Evolutionary conservation across 2,797 vertebrate genomes (phyloP).

Genomic region (Australoheros facetus): DNA sequence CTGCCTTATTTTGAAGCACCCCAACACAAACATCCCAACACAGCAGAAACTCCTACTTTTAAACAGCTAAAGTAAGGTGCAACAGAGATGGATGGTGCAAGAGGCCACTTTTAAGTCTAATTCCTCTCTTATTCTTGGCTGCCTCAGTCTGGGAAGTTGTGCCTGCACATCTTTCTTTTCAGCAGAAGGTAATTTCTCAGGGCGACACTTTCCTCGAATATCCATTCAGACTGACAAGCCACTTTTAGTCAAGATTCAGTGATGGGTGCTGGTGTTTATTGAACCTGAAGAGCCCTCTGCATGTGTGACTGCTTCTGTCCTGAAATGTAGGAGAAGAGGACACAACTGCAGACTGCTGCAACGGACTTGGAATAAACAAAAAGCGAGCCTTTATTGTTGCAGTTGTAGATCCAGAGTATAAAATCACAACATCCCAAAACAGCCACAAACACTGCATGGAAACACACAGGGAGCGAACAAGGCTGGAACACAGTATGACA

Average conservation of each 20-base stretch:
- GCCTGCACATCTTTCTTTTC: not conserved
- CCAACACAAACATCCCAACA: not conserved
- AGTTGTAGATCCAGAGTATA: not conserved
- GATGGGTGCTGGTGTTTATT: not conserved
- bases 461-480: not conserved
- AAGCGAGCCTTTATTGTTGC: not conserved
- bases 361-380: not conserved
- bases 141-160: not conserved
- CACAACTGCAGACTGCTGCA: not conserved
- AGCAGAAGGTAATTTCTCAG: slow-evolving; percentile 11
- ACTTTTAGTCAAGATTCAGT: not conserved
- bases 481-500: not conserved
- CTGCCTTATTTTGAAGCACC: not conserved
- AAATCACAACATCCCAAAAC: not conserved
- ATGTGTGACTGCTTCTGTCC: not conserved
- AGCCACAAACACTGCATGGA: not conserved
- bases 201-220: not conserved
- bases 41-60: not conserved
- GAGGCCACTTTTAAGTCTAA: not conserved
- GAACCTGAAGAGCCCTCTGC: not conserved
- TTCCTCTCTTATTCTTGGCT: not conserved
- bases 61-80: not conserved
- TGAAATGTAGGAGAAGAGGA: not conserved
- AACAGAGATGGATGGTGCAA: not conserved
- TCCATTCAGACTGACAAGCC: not conserved